Base-by-base conservation (phyloP, 2,888 invertebrate species). In the Drosophila testacea region DNA sequence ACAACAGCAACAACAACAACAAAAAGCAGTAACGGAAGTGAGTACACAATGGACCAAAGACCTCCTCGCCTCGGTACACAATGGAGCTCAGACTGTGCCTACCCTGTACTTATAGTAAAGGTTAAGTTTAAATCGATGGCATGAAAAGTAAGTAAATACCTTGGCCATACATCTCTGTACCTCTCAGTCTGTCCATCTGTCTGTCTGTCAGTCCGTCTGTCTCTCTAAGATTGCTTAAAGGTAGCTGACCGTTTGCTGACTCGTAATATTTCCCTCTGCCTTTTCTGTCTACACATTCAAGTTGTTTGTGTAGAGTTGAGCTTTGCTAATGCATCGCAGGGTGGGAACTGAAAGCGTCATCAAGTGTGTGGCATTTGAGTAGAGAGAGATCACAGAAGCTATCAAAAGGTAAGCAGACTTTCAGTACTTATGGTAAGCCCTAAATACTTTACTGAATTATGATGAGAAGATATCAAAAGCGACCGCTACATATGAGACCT, bases 61-160 rank as follows among this genome's bases (percentile, higher is more conserved):
- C 50, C 64, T 68, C 69, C 28, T 51, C 38, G 51, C 36, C 51
- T 39, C 51, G 27, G n/a, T 11, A 47, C 41, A 48, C 77, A 77
- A 79, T 79, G 76, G 75, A 52, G 51, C 76, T 60, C 39, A 39
- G 44, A 59, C 41, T 50, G 52, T 62, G 56, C 54, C 47, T 60
- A 50, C 55, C 73, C 61, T 72, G 44, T 30, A 6, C 32, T 0
- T 7, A 2, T 16, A 47, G 47, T 16, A 73, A 68, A 88, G 84
- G 87, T 83, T 74, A 83, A 83, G 70, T 86, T 83, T 77, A 81
- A 81, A 88, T 86, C 81, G 84, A 88, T 89, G 83, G 77, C 77
- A 69, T 81, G 69, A 77, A 73, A 69, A 68, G 84, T 87, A 71
- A 83, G 86, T 88, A 88, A 83, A 83, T 88, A 75, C 69, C 65